Conservation (phyloP, 2,888 invertebrate species). For the Molorchus minor region DNA sequence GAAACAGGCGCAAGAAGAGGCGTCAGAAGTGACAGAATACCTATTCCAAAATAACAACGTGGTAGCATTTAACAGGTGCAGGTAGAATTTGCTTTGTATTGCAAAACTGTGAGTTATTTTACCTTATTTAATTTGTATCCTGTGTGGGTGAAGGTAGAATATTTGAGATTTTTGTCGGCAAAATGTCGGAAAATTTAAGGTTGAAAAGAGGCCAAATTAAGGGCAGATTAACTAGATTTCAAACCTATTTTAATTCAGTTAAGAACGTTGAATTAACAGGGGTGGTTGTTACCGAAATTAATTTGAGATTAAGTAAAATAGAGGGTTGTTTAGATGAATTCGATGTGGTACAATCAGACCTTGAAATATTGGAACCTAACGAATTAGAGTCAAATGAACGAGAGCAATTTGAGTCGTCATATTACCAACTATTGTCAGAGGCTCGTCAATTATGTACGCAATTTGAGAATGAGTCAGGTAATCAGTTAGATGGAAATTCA, state of each 20-base stretch:
- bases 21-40: not conserved
- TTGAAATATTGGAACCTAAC: not conserved
- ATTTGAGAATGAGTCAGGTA: not conserved
- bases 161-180: not conserved
- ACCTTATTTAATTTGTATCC: not conserved
- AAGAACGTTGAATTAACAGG: not conserved
- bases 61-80: not conserved
- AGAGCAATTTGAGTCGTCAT: not conserved
- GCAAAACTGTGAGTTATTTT: not conserved
- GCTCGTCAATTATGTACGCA: not conserved
- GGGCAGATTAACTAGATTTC: not conserved
- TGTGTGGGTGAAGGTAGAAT: not conserved
- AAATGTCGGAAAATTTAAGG: not conserved
- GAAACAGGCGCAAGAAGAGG: no score
- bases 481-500: not conserved
- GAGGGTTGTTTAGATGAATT: not conserved
- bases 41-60: not conserved
- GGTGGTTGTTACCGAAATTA: not conserved
- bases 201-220: not conserved
- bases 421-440: not conserved
- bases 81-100: not conserved
- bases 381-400: not conserved
- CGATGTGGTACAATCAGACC: not conserved
- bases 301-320: not conserved
- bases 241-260: not conserved